Evolutionary conservation across 1,140 invertebrate genomes (phyloP), one percentile per base, ranked within the genome.

Genomic region (Scaptomyza montana): DNA sequence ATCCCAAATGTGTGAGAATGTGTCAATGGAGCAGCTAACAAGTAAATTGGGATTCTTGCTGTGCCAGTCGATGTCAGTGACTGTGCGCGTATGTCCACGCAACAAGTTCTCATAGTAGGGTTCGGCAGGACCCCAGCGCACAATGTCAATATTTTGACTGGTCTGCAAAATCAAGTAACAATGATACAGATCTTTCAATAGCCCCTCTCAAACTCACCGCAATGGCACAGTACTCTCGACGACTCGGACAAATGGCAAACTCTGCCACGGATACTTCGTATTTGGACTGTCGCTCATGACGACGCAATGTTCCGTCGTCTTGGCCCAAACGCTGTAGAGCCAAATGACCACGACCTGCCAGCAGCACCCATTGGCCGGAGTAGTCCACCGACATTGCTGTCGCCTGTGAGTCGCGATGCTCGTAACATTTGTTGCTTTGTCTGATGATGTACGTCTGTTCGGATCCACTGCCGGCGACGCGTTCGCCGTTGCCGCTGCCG

Each of bases 41-140:
- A 99, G 93, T 12, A 98, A 92, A 91, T 98, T 96, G n/a, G 96
- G 95, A 91, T 98, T 96, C 91, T 96, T 96, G 65, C 95, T 94
- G 87, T 98, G 97, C 96, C 98, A 99, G 92, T 98, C 97, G 50
- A 99, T 94, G 91, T 98, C 98, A 85, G 96, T 98, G 8, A 99
- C 96, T 7, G 97, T 96, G 77, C 98, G 92, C 0, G 97, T 97
- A 85, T 99, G 98, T 10, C 95, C 96, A 61, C 95, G 94, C 45
- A 99, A 92, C n/a, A 95, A 95, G 78, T 95, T 94, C 43, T 94
- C 94, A 65, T 94, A 94, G 67, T 94, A 94, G 5, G 97, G 92
- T 64, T 96, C 95, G 21, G 93, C 93, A 16, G 93, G 93, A 66
- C 93, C 93, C 94, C 96, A 96, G 60, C 94, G 95, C 66, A 97